Evolutionary conservation across 2,797 vertebrate species (phyloP).

Genomic region (Tokudaia muenninki): DNA sequence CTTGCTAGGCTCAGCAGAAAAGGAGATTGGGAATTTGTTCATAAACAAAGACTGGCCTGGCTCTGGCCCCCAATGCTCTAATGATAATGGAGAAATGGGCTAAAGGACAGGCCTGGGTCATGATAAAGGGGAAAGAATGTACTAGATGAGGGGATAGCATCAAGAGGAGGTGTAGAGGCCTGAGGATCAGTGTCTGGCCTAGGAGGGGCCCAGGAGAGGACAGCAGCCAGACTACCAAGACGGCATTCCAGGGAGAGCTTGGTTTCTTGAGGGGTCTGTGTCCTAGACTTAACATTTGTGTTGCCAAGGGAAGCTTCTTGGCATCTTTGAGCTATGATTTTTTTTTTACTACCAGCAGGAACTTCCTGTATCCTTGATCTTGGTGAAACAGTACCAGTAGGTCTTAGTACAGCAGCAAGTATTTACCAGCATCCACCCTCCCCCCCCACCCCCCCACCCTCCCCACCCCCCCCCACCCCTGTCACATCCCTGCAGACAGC

Average conservation of each 20-base stretch:
- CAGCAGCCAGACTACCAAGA: background rate
- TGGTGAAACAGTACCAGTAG: background rate
- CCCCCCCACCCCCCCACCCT: rapidly evolving
- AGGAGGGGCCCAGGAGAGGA: background rate
- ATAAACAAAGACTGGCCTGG: background rate
- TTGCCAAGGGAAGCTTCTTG: background rate
- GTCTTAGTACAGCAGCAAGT: too few relatives aligned
- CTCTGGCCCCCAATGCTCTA: background rate
- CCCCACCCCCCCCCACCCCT: rapidly evolving
- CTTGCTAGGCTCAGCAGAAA: background rate
- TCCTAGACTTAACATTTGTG: background rate
- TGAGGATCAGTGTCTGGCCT: background rate
- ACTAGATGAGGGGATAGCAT: background rate
- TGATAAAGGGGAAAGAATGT: background rate
- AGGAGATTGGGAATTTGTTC: background rate
- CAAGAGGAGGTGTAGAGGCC: background rate
- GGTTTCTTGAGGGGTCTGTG: background rate
- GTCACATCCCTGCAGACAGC: rapidly evolving
- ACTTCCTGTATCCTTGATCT: background rate
- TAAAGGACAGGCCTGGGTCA: background rate
- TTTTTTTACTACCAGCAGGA: background rate
- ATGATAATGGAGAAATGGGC: background rate
- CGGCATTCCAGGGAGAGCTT: background rate
- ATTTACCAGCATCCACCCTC: rapidly evolving
- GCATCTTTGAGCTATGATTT: background rate